Base-by-base conservation (phyloP, 2,888 invertebrate species). In the Stratiomys singularior region DNA sequence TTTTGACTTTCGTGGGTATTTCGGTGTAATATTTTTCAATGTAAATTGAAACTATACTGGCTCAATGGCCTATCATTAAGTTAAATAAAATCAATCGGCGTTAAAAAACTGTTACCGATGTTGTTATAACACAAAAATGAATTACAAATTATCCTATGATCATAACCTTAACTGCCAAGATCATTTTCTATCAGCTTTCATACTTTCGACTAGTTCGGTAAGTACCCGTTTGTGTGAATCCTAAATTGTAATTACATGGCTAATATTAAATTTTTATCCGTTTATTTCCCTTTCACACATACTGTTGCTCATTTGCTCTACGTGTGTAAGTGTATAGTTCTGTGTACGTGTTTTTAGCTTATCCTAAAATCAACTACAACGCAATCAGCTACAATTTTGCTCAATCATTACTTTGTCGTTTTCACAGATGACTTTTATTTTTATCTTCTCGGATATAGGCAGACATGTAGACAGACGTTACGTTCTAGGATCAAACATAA, bases 211-310 rank as follows among this genome's bases (percentile, higher is more conserved):
- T 60, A 74, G 74, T 44, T 46, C 60, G 74, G 58, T 60, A 30
- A 74, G 28, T 74, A 74, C 74, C 74, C 74, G 74, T 74, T 74
- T 74, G 37, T 60, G 30, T 74, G 74, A 74, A 74, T 60, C 74
- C 74, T 58, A 37, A 74, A 58, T 60, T 18, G 74, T 74, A 58
- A 74, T 74, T 74, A 74, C 72, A 72, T 30, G 18, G 30, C 56
- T 74, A 69, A 25, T 47, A 25, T 37, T 58, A 58, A 72, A 56
- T 72, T 18, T 56, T 18, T 18, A 37, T 37, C 13, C 25, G 37
- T 58, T 37, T 37, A 7, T 11, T 18, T 11, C 0, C 37, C 60
- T 60, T 30, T 23, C 74, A 60, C 23, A 30, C 74, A 60, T 56
- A 15, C n/a, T 21, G 15, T 27, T 47, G 37, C 25, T 47, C 27